Evolutionary conservation across 37 sponge, comb jelly and placozoan species (phyloP).

Genomic region (Trichoplax adhaerens): DNA sequence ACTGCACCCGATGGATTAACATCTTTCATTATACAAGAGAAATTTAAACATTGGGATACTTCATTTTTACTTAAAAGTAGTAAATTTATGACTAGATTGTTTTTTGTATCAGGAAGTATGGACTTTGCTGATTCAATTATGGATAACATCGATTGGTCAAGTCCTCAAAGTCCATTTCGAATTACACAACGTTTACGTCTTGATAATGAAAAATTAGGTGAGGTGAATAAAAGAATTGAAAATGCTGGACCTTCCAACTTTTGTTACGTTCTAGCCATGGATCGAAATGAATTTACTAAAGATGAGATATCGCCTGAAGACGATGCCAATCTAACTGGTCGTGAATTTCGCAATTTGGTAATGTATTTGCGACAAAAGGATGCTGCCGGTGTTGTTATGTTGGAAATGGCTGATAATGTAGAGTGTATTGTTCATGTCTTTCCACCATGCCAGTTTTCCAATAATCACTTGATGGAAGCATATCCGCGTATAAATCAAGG

Average conservation of each 20-base stretch:
- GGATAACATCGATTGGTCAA: too few species aligned
- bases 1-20: too few species aligned
- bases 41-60: conserved; percentile 31
- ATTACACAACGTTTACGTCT: conserved; percentile 87
- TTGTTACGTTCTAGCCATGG: conserved; percentile 70
- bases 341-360: conserved; percentile 51
- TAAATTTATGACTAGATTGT: conserved; percentile 77
- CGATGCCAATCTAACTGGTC: background rate
- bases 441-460: conserved; percentile 86
- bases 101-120: conserved; percentile 77
- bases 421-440: conserved; percentile 63
- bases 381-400: conserved; percentile 83
- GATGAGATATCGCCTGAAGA: conserved; percentile 2
- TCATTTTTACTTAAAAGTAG: conserved; percentile 78
- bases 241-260: conserved; percentile 72
- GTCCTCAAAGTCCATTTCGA: conserved; percentile 3
- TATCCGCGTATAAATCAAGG: conserved; percentile 53
- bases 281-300: conserved; percentile 33
- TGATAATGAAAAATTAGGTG: conserved; percentile 76
- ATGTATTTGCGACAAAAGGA: conserved; percentile 81
- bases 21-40: too few species aligned
- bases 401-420: conserved; percentile 3
- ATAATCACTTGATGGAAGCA: conserved; percentile 47
- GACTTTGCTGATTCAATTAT: conserved; percentile 16
- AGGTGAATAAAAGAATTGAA: conserved; percentile 73